These are phyloP conservation scores for Casuarius casuarius DNA, from an alignment of 2,113 vertebrate genomes.

Conservation along the genomic window DNA sequence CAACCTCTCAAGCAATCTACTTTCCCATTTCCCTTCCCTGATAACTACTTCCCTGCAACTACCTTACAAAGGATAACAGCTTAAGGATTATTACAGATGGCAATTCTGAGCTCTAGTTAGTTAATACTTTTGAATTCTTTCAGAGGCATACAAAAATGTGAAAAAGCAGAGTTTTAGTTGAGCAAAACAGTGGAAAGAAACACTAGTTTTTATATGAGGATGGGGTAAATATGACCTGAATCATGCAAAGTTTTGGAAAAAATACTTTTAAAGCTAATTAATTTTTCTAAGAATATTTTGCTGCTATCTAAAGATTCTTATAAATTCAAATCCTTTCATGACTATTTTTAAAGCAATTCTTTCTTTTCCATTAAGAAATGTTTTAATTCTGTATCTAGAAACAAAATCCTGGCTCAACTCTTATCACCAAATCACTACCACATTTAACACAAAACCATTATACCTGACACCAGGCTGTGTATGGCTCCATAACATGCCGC, in stretches of 20 bases:
- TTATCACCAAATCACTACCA: neutral
- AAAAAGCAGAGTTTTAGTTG: neutral
- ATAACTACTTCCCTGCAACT: neutral
- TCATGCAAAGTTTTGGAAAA: neutral
- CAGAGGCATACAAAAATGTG: neutral
- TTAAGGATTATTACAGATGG: neutral
- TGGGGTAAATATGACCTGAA: neutral
- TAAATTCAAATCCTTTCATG: neutral
- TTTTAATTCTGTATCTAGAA: neutral
- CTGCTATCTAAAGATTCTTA: neutral
- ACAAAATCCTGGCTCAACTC: neutral
- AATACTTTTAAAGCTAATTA: neutral
- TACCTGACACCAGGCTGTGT: conserved; percentile 88
- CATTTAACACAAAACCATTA: neutral
- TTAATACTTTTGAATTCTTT: neutral
- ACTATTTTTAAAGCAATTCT: neutral
- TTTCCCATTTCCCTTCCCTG: neutral
- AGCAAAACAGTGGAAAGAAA: neutral
- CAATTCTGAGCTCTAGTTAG: neutral
- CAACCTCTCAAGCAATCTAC: neutral
- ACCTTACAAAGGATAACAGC: neutral
- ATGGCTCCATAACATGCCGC: conserved; percentile 82
- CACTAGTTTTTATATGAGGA: neutral
- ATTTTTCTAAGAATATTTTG: neutral
- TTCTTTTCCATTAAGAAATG: neutral